A percentile compares a stretch with the other conserved stretches of the same genome.
These are phyloP conservation scores for Parochlus steinenii DNA, from an alignment of 2,888 invertebrate genomes.

Conservation along the genomic window DNA sequence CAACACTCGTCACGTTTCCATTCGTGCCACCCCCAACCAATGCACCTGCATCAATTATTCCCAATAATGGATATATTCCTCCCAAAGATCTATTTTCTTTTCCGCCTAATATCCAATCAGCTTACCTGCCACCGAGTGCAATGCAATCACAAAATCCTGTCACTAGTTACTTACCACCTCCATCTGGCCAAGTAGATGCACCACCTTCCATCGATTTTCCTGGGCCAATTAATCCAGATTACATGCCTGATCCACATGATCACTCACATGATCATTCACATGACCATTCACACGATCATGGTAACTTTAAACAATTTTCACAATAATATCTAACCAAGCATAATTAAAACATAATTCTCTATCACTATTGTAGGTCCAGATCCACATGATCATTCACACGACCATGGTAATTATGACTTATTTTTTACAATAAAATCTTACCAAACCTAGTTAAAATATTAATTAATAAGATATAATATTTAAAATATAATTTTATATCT, in stretches of 20 bases:
- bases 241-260: neutral
- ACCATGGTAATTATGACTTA: too few relatives aligned
- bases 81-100: conserved; percentile 7
- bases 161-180: conserved; percentile 18
- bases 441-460: too few relatives aligned
- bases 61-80: neutral
- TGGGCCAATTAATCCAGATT: conserved; percentile 4
- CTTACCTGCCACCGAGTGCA: conserved; percentile 23
- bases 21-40: too few relatives aligned
- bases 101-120: conserved; percentile 15
- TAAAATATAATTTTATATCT: conserved; percentile 2
- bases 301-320: too few relatives aligned
- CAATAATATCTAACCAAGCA: too few relatives aligned
- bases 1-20: too few relatives aligned
- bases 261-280: neutral
- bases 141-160: conserved; percentile 19
- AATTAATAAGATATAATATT: too few relatives aligned
- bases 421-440: too few relatives aligned
- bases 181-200: conserved; percentile 2
- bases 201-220: neutral
- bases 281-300: conserved; percentile 2
- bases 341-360: conserved; percentile 1
- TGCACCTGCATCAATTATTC: conserved; percentile 6
- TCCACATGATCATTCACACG: conserved; percentile 3
- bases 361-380: neutral